phyloP scores from a whole-genome alignment of 2,888 invertebrate species.

The Sacculina carcini region DNA sequence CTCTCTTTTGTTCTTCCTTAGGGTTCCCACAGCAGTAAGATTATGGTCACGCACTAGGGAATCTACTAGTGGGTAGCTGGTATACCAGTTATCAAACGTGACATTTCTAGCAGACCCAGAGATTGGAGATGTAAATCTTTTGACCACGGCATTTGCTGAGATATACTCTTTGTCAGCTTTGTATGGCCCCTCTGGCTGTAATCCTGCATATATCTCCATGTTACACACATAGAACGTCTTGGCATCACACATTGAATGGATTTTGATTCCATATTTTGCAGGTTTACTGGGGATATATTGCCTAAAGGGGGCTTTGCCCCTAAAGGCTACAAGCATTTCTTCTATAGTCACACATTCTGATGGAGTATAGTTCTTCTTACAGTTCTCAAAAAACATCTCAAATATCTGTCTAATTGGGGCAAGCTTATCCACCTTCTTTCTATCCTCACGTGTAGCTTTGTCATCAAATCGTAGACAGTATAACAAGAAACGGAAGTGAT shows the following conservation, averaged over 20 bases:
- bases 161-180: background rate
- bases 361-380: conserved; percentile 14
- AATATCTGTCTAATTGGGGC: conserved; percentile 9
- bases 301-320: conserved; percentile 15
- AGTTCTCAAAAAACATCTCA: conserved; percentile 16
- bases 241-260: conserved; percentile 6
- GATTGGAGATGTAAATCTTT: background rate
- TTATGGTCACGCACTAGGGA: no score
- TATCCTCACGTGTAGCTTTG: conserved; percentile 5
- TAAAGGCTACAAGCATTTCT: conserved; percentile 13
- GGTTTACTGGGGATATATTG: conserved; percentile 18
- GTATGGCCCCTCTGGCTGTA: background rate
- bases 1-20: no score
- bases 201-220: background rate
- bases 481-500: conserved; percentile 10
- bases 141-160: background rate
- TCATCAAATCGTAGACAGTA: conserved; percentile 15
- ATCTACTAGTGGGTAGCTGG: no score
- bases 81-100: no score
- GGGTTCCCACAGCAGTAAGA: no score
- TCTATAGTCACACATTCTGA: conserved; percentile 15
- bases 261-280: conserved; percentile 13
- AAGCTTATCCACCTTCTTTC: conserved; percentile 9
- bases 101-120: conserved; percentile 1
- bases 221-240: background rate